phyloP scores from a whole-genome alignment of 1,140 invertebrate genomes.

The Acarapis woodi region DNA sequence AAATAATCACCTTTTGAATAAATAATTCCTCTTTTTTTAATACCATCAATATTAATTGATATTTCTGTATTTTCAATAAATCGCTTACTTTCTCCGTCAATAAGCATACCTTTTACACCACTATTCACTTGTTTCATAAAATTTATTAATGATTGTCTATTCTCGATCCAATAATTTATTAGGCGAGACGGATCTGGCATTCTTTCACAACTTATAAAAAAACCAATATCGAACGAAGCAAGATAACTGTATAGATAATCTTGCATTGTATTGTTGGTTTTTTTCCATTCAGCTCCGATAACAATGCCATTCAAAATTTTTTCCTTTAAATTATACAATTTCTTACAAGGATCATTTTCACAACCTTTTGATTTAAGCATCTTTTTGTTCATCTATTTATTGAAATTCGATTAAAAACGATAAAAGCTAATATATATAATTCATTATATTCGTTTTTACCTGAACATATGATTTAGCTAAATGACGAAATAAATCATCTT shows the following conservation, averaged over 20 bases:
- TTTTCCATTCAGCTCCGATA: conserved; percentile 75
- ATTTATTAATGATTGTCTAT: conserved; percentile 46
- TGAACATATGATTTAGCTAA: conserved; percentile 49
- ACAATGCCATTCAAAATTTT: conserved; percentile 56
- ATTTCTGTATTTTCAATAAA: too few species aligned
- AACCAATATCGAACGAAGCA: conserved; percentile 61
- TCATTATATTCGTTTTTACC: conserved; percentile 42
- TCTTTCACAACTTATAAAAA: conserved; percentile 80
- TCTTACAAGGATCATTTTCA: too few species aligned
- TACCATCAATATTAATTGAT: too few species aligned
- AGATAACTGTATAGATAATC: conserved; percentile 86
- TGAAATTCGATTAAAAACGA: too few species aligned
- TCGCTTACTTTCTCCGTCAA: too few species aligned
- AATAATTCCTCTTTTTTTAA: too few species aligned
- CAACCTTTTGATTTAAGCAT: too few species aligned
- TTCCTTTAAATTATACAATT: too few species aligned
- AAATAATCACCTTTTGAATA: conserved; percentile 74
- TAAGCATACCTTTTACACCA: conserved; percentile 65
- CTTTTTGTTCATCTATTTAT: too few species aligned
- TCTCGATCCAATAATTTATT: conserved; percentile 57
- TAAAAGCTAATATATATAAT: too few species aligned
- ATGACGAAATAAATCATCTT: conserved; percentile 51
- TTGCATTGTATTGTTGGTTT: conserved; percentile 52
- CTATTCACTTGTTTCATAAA: conserved; percentile 69
- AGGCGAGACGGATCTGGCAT: conserved; percentile 43